Evolutionary conservation across 2,113 vertebrate genomes (phyloP).

Genomic region (Bathybates hornii): DNA sequence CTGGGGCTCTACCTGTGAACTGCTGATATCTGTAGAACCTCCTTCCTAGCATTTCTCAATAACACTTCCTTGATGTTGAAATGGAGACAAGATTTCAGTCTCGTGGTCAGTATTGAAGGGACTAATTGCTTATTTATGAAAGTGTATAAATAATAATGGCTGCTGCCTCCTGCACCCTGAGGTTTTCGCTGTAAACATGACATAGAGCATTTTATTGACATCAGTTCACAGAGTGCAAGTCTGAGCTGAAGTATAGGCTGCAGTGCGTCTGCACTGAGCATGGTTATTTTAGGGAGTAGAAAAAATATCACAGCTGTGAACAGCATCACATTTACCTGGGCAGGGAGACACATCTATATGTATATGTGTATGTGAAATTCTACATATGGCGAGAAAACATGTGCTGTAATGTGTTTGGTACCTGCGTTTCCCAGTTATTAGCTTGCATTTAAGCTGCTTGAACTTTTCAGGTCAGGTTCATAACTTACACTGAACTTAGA

Average conservation of each 20-base stretch:
- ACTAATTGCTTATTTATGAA: not conserved
- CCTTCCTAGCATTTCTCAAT: not conserved
- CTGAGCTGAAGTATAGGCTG: constrained; percentile 21
- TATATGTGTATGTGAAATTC: not conserved
- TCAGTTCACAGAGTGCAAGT: not conserved
- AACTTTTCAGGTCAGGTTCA: constrained; percentile 5
- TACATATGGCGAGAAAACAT: not conserved
- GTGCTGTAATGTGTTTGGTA: constrained; percentile 2
- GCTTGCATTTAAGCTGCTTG: not conserved
- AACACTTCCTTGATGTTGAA: not conserved
- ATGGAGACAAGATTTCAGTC: not conserved
- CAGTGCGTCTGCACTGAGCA: not conserved
- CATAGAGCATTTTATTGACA: not conserved
- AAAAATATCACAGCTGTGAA: not conserved
- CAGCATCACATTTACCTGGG: not conserved
- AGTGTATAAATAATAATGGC: not conserved
- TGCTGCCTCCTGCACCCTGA: not conserved
- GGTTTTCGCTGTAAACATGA: not conserved
- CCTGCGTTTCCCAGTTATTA: not conserved
- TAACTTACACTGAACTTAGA: not conserved
- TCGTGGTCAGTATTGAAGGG: not conserved
- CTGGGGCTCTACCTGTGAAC: not conserved
- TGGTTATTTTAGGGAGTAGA: not conserved
- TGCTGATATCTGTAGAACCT: not conserved
- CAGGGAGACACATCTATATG: not conserved